Conservation (phyloP, 1,140 invertebrate genomes). For the Cotesia vestalis region DNA sequence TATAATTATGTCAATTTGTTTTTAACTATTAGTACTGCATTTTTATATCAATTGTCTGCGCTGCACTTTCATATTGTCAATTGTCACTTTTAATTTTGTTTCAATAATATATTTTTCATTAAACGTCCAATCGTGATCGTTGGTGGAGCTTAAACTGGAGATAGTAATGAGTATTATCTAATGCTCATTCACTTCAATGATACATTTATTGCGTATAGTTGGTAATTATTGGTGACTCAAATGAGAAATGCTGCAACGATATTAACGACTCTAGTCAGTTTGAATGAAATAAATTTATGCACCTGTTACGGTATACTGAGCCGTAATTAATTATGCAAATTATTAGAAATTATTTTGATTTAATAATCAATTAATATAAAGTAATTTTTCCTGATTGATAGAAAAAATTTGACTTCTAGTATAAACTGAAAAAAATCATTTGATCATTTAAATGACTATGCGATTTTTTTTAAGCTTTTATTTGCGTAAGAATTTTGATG, state of each 20-base stretch:
- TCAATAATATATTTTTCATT: neutral
- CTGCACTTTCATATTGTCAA: neutral
- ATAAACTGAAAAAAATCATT: no score
- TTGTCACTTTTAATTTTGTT: constrained; percentile 9
- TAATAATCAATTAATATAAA: no score
- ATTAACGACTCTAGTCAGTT: constrained; percentile 5
- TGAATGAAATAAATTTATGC: constrained; percentile 14
- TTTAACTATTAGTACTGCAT: neutral
- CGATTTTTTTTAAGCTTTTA: no score
- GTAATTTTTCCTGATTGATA: no score
- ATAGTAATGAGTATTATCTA: neutral
- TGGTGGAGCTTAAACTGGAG: neutral
- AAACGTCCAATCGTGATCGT: neutral
- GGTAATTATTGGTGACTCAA: constrained; percentile 42
- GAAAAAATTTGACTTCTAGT: no score
- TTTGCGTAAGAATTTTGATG: no score
- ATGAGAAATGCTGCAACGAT: constrained; percentile 28
- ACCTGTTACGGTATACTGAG: constrained; percentile 11
- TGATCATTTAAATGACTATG: no score
- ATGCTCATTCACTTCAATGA: constrained; percentile 28
- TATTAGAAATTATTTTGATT: no score
- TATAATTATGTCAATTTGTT: constrained; percentile 5
- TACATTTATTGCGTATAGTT: constrained; percentile 5
- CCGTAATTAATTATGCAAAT: no score
- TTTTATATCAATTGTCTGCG: no score